These are phyloP conservation scores for Maniola jurtina DNA, from an alignment of 1,140 invertebrate species.

Conservation along the genomic window DNA sequence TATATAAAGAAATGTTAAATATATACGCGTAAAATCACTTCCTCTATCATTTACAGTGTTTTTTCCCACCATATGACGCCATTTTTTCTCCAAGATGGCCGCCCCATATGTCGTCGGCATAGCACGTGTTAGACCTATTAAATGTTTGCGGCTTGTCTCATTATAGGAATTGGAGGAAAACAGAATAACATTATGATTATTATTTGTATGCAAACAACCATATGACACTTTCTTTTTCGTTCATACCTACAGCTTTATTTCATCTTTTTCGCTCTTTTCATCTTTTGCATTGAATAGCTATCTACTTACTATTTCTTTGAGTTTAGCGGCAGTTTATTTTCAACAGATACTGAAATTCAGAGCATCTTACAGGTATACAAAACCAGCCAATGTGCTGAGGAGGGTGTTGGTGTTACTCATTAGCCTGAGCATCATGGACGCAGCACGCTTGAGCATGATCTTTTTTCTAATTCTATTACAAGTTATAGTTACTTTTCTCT, in stretches of 20 bases:
- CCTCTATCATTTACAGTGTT: conserved; percentile 63
- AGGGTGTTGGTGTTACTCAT: no score
- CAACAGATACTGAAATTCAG: no score
- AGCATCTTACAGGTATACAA: no score
- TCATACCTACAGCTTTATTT: background rate
- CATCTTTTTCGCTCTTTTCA: background rate
- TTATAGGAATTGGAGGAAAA: conserved; percentile 22
- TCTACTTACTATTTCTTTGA: no score
- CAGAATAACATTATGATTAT: background rate
- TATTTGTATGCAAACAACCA: background rate
- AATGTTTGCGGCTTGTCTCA: conserved; percentile 25
- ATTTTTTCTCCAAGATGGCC: conserved; percentile 58
- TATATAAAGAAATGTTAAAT: conserved; percentile 55
- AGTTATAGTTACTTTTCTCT: no score
- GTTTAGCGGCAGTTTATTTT: no score
- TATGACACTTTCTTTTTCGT: background rate
- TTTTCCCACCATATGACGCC: conserved; percentile 67
- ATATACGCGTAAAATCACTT: conserved; percentile 72
- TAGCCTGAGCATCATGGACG: no score
- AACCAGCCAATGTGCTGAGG: no score
- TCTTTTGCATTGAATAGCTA: background rate
- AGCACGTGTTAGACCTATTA: conserved; percentile 43
- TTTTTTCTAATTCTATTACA: no score
- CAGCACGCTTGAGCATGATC: no score
- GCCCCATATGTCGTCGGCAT: conserved; percentile 54